Percentiles rank a stretch among this genome's conserved stretches.
These are phyloP conservation scores for Biston betularia DNA, from an alignment of 2,888 invertebrate species.

Conservation along the genomic window DNA sequence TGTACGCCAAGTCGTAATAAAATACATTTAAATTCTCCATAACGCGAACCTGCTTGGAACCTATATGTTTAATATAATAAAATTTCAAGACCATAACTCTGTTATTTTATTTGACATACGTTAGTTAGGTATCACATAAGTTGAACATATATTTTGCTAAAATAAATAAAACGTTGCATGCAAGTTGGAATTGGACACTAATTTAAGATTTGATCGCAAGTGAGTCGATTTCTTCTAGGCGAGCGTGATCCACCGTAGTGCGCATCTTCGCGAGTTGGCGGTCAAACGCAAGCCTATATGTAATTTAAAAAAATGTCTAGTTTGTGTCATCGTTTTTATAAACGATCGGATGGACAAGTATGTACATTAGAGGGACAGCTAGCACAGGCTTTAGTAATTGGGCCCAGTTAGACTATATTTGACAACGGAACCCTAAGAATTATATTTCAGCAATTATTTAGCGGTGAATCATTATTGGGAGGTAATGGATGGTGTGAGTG, in stretches of 20 bases:
- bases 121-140: conserved; percentile 14
- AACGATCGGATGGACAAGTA: no score
- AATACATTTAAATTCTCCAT: conserved; percentile 51
- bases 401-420: no score
- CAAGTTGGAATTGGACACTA: no score
- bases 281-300: no score
- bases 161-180: no score
- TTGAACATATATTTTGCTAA: neutral
- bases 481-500: conserved; percentile 24
- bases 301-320: no score
- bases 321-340: no score
- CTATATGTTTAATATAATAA: conserved; percentile 44
- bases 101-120: conserved; percentile 39
- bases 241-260: no score
- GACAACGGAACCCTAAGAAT: neutral
- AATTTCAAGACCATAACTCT: conserved; percentile 41
- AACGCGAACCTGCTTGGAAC: conserved; percentile 44
- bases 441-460: conserved; percentile 4
- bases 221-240: no score
- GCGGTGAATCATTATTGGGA: conserved; percentile 24
- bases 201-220: no score
- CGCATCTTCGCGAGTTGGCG: no score
- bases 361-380: neutral
- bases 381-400: no score
- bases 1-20: conserved; percentile 48